Evolutionary conservation across 2,113 vertebrate genomes (phyloP), one percentile per base, ranked within the genome.

Genomic region (Daubentonia madagascariensis): DNA sequence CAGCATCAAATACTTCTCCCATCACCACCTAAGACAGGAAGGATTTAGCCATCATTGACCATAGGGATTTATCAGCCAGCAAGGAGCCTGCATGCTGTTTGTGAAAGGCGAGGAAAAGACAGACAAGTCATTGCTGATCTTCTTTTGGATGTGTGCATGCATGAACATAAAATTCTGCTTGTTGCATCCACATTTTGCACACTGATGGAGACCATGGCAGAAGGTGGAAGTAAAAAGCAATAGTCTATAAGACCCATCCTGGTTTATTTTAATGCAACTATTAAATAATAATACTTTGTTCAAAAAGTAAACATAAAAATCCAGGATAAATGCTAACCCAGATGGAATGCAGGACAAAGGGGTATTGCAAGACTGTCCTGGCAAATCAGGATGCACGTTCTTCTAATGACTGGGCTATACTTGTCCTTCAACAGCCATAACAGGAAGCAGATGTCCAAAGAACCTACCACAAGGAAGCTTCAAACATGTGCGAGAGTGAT

Each of bases 401-500:
- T 28, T n/a, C 54, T 68, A 11, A 94, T 12, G 20, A 85, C 65
- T 30, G 25, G 92, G 37, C 43, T 67, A 3, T 32, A 12, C 68
- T 23, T n/a, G 43, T 32, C 75, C 65, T 25, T 76, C 83, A 63
- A 54, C 84, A 59, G 10, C n/a, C 48, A 6, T 65, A 96, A 89
- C 89, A 97, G 96, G 67, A 96, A 92, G 97, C 85, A 93, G 88
- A 83, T 65, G 89, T 86, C 67, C 17, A 8, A 70, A 65, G 45
- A 32, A 80, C 22, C 59, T 20, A 45, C 23, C 43, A 54, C 54
- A 35, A 92, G 90, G 45, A 89, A 80, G 48, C 40, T 28, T 89
- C 83, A 32, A 35, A 61, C 48, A 63, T 48, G 23, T 92, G 72
- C 28, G 32, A 37, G 67, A 76, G 59, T 32, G 43, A 89, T 75